Percentiles rank a stretch among this genome's conserved stretches.
Conservation (phyloP, 92 coral and sea anemone species). For the Metridium senile region DNA sequence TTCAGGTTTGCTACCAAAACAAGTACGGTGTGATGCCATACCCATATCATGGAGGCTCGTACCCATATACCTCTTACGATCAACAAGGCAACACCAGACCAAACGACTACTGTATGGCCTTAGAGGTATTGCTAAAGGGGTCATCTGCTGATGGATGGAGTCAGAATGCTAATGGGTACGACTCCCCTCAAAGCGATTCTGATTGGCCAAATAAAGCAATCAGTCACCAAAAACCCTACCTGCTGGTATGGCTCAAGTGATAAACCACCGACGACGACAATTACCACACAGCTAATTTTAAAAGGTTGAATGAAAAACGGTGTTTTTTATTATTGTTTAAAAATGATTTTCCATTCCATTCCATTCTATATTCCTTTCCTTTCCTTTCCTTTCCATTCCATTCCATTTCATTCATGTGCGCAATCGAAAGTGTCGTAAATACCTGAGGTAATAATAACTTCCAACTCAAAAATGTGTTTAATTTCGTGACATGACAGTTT, state of each 20-base stretch:
- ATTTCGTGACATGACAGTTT: too few species aligned
- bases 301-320: too few species aligned
- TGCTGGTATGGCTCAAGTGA: constrained; percentile 84
- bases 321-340: too few species aligned
- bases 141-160: constrained; percentile 79
- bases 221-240: constrained; percentile 64
- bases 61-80: constrained; percentile 66
- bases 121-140: constrained; percentile 68
- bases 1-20: constrained; percentile 82
- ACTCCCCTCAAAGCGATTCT: constrained; percentile 73
- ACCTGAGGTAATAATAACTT: too few species aligned
- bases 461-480: too few species aligned
- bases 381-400: too few species aligned
- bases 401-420: too few species aligned
- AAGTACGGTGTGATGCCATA: constrained; percentile 74
- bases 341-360: too few species aligned
- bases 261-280: too few species aligned
- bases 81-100: constrained; percentile 44
- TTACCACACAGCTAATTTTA: too few species aligned
- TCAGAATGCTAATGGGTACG: constrained; percentile 77
- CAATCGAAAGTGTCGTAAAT: too few species aligned
- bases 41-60: constrained; percentile 68
- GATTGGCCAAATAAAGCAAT: constrained; percentile 81
- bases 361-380: too few species aligned
- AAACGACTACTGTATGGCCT: constrained; percentile 79